A percentile compares a stretch with the other conserved stretches of the same genome.
Evolutionary conservation across 2,888 invertebrate genomes (phyloP).

Genomic region (Phorcus lineatus): DNA sequence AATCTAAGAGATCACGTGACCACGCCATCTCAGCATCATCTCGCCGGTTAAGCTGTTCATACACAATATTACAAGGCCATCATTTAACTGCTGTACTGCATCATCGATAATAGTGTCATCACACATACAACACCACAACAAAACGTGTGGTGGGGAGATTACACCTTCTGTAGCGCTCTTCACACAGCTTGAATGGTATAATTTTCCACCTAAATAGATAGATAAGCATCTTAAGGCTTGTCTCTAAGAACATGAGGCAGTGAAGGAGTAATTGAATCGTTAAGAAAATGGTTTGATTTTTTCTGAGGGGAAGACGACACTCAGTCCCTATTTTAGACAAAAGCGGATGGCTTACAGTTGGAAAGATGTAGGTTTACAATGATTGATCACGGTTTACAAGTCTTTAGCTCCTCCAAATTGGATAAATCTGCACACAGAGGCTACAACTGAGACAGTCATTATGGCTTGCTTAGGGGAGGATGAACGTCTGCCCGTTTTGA

Average conservation of each 20-base stretch:
- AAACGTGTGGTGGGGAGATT: neutral
- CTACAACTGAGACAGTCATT: neutral
- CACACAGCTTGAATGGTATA: neutral
- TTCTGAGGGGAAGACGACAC: neutral
- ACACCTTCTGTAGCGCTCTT: neutral
- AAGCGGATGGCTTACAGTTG: too few species aligned
- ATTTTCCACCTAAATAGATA: conserved; percentile 14
- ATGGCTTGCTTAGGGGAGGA: neutral
- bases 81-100: too few species aligned
- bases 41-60: too few species aligned
- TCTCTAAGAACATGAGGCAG: neutral
- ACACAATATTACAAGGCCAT: too few species aligned
- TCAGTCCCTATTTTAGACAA: too few species aligned
- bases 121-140: neutral
- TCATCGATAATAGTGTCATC: too few species aligned
- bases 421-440: neutral
- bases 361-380: neutral
- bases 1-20: conserved; percentile 13
- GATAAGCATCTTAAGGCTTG: conserved; percentile 5
- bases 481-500: neutral
- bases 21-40: too few species aligned
- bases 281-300: conserved; percentile 2
- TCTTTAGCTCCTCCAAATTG: neutral
- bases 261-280: conserved; percentile 11
- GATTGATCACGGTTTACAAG: conserved; percentile 1